These are phyloP conservation scores for Lissocephala sabroskyi DNA, from an alignment of 2,888 invertebrate genomes.

Conservation along the genomic window DNA sequence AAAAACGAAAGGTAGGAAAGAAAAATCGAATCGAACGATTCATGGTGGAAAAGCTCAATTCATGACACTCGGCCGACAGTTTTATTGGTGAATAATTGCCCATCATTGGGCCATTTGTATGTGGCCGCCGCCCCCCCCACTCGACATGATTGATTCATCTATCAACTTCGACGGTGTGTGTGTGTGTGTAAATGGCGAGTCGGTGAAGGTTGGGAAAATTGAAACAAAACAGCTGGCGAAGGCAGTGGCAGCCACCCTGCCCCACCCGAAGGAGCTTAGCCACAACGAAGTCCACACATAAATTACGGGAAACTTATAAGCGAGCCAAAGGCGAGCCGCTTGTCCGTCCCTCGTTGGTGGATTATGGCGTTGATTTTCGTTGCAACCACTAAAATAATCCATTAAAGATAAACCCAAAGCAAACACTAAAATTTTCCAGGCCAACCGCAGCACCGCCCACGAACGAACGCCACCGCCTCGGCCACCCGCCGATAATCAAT, in stretches of 20 bases:
- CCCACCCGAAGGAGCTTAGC: too few relatives aligned
- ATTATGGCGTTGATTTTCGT: slow-evolving; percentile 43
- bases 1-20: too few relatives aligned
- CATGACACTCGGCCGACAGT: slow-evolving; percentile 51
- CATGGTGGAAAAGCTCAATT: slow-evolving; percentile 34
- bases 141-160: slow-evolving; percentile 55
- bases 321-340: neutral
- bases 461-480: neutral
- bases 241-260: slow-evolving; percentile 1
- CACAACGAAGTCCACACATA: slow-evolving; percentile 17
- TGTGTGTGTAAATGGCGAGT: slow-evolving; percentile 9
- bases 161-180: slow-evolving; percentile 10
- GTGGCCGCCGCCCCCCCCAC: too few relatives aligned
- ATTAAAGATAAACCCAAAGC: slow-evolving; percentile 61
- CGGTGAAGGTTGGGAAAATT: slow-evolving; percentile 38
- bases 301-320: slow-evolving; percentile 18
- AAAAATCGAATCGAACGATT: too few relatives aligned
- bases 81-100: slow-evolving; percentile 62
- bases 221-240: slow-evolving; percentile 50
- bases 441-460: slow-evolving; percentile 49
- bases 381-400: slow-evolving; percentile 57
- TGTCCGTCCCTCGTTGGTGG: slow-evolving; percentile 14
- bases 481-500: slow-evolving; percentile 47
- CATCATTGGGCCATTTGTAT: slow-evolving; percentile 54
- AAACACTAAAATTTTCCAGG: slow-evolving; percentile 54